Conservation (phyloP, 2,888 invertebrate species). For the Drosophila algonquin region DNA sequence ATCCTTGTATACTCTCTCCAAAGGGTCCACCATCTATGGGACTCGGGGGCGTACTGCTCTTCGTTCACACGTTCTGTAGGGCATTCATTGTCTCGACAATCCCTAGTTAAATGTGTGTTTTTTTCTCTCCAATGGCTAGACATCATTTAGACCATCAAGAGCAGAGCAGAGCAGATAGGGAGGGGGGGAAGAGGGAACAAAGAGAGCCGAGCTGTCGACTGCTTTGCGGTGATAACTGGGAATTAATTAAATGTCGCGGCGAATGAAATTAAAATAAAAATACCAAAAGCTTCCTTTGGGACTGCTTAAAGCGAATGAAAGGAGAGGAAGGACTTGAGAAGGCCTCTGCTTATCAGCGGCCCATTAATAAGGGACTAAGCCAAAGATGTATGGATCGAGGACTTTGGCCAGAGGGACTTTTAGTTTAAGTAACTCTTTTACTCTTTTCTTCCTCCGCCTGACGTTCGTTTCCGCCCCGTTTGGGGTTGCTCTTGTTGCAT, state of each 20-base stretch:
- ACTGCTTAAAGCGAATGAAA: background rate
- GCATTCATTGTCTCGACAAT: background rate
- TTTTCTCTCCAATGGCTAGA: conserved; percentile 62
- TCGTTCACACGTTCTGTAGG: background rate
- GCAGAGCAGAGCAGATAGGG: too few species aligned
- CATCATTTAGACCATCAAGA: conserved; percentile 49
- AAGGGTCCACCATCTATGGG: background rate
- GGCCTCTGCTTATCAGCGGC: conserved; percentile 18
- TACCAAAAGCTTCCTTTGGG: conserved; percentile 13
- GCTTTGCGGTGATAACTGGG: conserved; percentile 77
- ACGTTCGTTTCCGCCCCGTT: conserved; percentile 37
- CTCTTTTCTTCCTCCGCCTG: conserved; percentile 30
- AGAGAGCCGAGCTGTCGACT: conserved; percentile 56
- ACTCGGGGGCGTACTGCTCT: background rate
- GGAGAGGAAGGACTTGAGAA: conserved; percentile 24
- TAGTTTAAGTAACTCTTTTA: background rate
- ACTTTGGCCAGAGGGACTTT: background rate
- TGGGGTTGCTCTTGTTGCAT: conserved; percentile 32
- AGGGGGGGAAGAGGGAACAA: conserved; percentile 36
- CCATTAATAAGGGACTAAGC: conserved; percentile 48
- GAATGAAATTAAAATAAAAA: conserved; percentile 64
- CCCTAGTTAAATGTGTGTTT: background rate
- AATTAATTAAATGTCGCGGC: conserved; percentile 81
- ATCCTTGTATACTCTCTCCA: conserved; percentile 2
- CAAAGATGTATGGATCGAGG: conserved; percentile 7